Evolutionary conservation across 2,888 invertebrate species (phyloP).

Genomic region (Microchrysa polita): DNA sequence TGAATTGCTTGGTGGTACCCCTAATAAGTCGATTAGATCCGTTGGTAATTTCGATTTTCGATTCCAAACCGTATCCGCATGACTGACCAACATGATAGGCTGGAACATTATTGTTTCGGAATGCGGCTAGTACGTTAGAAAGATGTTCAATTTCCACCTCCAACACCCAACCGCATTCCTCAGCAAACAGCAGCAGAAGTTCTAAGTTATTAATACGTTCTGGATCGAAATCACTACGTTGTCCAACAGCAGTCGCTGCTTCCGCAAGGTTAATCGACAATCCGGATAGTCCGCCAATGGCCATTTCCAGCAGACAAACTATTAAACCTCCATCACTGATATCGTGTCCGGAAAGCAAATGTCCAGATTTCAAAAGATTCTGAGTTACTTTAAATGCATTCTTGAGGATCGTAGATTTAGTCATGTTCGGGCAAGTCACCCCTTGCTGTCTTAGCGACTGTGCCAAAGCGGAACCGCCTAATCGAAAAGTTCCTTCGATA

Average conservation of each 20-base stretch:
- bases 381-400: slow-evolving; percentile 87
- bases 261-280: slow-evolving; percentile 72
- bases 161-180: slow-evolving; percentile 87
- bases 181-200: slow-evolving; percentile 79
- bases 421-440: slow-evolving; percentile 81
- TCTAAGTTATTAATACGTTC: slow-evolving; percentile 63
- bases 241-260: slow-evolving; percentile 54
- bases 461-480: slow-evolving; percentile 93
- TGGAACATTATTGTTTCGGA: slow-evolving; percentile 70
- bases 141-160: slow-evolving; percentile 73
- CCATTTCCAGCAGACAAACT: slow-evolving; percentile 92
- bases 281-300: slow-evolving; percentile 91
- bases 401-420: slow-evolving; percentile 73
- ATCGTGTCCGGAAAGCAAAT: slow-evolving; percentile 85
- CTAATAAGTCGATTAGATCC: slow-evolving; percentile 65
- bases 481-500: slow-evolving; percentile 77
- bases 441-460: slow-evolving; percentile 91
- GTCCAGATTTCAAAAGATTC: slow-evolving; percentile 72
- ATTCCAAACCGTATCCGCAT: slow-evolving; percentile 72
- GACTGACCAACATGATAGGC: slow-evolving; percentile 76
- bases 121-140: slow-evolving; percentile 70
- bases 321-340: slow-evolving; percentile 96
- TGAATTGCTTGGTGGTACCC: slow-evolving; percentile 73
- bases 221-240: slow-evolving; percentile 39
- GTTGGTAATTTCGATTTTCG: slow-evolving; percentile 54